Evolutionary conservation across 2,888 invertebrate genomes (phyloP).

Genomic region (Boloria selene): DNA sequence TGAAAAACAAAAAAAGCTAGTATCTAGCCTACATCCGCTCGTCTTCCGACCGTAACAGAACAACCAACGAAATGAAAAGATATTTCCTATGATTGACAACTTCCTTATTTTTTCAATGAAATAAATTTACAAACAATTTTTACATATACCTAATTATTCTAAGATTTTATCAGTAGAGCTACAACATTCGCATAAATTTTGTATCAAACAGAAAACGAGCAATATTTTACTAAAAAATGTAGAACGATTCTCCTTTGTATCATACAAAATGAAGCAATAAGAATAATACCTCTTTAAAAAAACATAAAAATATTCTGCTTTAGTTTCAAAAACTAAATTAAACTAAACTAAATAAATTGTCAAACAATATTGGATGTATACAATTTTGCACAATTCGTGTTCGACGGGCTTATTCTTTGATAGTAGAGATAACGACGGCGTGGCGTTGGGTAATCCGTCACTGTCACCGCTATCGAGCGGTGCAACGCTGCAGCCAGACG

Average conservation of each 20-base stretch:
- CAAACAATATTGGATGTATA: slow-evolving; percentile 8
- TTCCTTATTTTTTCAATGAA: slow-evolving; percentile 19
- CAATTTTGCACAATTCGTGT: slow-evolving; percentile 32
- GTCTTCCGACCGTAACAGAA: slow-evolving; percentile 19
- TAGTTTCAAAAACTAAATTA: not conserved
- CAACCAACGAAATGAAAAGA: slow-evolving; percentile 20
- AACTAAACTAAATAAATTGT: slow-evolving; percentile 10
- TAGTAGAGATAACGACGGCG: slow-evolving; percentile 44
- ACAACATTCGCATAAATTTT: too few relatives aligned
- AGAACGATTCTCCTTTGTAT: not conserved
- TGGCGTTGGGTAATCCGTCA: slow-evolving; percentile 64
- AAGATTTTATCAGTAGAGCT: too few relatives aligned
- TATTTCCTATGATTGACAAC: slow-evolving; percentile 22
- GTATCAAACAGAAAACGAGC: too few relatives aligned
- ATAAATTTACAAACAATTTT: not conserved
- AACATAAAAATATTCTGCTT: not conserved
- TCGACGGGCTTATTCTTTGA: slow-evolving; percentile 42
- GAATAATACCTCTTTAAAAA: too few relatives aligned
- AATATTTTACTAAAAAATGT: too few relatives aligned
- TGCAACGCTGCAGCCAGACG: slow-evolving; percentile 64
- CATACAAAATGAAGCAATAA: too few relatives aligned
- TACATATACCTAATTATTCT: not conserved
- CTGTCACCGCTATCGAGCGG: slow-evolving; percentile 76
- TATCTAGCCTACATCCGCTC: slow-evolving; percentile 15
- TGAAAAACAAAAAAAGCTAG: slow-evolving; percentile 3